phyloP scores from a whole-genome alignment of 2,888 invertebrate genomes.

The Eupithecia inturbata region DNA sequence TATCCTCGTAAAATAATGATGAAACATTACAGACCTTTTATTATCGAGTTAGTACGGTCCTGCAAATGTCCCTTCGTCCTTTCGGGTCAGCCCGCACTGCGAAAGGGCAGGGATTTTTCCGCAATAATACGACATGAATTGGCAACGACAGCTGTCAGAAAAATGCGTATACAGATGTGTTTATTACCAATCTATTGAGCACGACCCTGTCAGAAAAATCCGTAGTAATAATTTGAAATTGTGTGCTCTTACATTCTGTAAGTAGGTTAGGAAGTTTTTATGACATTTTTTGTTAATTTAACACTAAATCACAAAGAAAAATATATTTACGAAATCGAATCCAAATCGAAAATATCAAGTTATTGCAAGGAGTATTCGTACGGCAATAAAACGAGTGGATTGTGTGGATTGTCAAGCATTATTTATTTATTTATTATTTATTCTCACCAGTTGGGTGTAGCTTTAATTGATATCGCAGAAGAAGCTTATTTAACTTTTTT shows the following conservation, averaged over 20 bases:
- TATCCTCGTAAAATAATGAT: slow-evolving; percentile 53
- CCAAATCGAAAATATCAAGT: not conserved
- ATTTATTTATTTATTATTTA: too few species aligned
- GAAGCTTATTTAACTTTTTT: not conserved
- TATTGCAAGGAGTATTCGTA: not conserved
- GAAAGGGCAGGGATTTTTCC: slow-evolving; percentile 18
- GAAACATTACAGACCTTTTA: slow-evolving; percentile 65
- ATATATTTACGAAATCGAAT: not conserved
- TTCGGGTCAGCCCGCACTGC: slow-evolving; percentile 43
- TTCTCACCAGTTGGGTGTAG: not conserved
- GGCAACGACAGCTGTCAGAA: slow-evolving; percentile 22
- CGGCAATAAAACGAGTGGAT: too few species aligned
- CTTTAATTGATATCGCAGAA: not conserved
- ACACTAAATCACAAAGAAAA: not conserved
- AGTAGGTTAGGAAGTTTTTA: not conserved
- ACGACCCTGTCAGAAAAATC: slow-evolving; percentile 9
- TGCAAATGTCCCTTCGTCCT: slow-evolving; percentile 52
- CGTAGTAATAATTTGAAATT: slow-evolving; percentile 3
- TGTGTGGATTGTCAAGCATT: too few species aligned
- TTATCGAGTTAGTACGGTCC: slow-evolving; percentile 65
- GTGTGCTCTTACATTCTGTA: not conserved
- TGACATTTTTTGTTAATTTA: not conserved
- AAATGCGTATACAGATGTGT: slow-evolving; percentile 22
- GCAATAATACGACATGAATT: slow-evolving; percentile 17
- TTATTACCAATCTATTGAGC: slow-evolving; percentile 15